Percentiles rank a stretch among this genome's conserved stretches.
phyloP scores from a whole-genome alignment of 2,113 vertebrate genomes.

The Chelonoidis abingdonii region DNA sequence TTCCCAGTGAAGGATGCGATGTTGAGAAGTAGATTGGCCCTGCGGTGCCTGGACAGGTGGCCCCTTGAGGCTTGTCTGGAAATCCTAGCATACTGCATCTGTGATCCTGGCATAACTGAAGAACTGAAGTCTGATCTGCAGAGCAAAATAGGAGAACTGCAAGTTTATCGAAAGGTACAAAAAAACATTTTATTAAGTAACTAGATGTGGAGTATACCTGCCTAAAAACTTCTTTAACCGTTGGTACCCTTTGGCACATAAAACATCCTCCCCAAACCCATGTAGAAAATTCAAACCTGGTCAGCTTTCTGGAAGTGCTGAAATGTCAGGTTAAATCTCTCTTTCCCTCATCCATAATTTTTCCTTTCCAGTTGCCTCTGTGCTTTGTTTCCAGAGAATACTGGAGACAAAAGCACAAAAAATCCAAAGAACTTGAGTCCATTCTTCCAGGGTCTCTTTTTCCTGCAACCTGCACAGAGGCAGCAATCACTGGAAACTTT shows the following conservation, averaged over 20 bases:
- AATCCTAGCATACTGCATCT: conserved; percentile 91
- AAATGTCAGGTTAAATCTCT: background rate
- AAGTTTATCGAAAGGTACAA: conserved; percentile 88
- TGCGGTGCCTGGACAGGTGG: conserved; percentile 89
- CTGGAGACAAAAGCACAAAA: background rate
- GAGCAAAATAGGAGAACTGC: conserved; percentile 86
- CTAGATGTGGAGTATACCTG: background rate
- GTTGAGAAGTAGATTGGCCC: conserved; percentile 85
- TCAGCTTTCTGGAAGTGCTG: background rate
- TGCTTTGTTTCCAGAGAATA: background rate
- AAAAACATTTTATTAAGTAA: background rate
- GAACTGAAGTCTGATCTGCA: conserved; percentile 80
- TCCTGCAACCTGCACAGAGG: background rate
- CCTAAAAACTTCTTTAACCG: background rate
- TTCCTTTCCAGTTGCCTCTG: background rate
- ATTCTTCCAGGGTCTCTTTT: background rate
- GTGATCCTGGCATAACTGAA: conserved; percentile 76
- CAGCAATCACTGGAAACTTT: background rate
- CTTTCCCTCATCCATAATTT: background rate
- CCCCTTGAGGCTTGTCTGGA: conserved; percentile 88
- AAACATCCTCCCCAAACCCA: background rate
- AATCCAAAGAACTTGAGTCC: background rate
- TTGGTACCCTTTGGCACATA: background rate
- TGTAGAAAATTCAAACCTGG: background rate
- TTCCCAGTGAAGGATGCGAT: conserved; percentile 85